phyloP scores from a whole-genome alignment of 2,888 invertebrate genomes.

The Tenthredo distinguenda region DNA sequence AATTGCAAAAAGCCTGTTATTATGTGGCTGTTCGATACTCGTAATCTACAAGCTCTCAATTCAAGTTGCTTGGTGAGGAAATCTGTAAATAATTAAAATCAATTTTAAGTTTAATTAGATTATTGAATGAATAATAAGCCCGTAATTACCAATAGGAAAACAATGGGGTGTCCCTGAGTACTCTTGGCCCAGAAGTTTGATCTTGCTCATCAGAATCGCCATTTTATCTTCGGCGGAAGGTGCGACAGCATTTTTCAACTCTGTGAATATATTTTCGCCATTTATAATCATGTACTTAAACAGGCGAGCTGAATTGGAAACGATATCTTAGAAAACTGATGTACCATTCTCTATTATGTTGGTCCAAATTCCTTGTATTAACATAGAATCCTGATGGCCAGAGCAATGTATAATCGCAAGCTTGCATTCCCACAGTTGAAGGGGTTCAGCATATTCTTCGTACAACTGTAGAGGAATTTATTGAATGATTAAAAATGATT shows the following conservation, averaged over 20 bases:
- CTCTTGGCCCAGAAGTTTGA: conserved; percentile 87
- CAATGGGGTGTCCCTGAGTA: conserved; percentile 92
- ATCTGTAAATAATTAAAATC: conserved; percentile 78
- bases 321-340: background rate
- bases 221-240: conserved; percentile 82
- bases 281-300: conserved; percentile 17
- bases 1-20: conserved; percentile 88
- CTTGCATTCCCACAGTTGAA: conserved; percentile 95
- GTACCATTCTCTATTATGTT: conserved; percentile 85
- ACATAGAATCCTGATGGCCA: conserved; percentile 91
- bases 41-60: conserved; percentile 87
- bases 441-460: conserved; percentile 94
- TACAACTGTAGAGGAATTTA: conserved; percentile 83
- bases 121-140: background rate
- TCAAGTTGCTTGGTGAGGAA: conserved; percentile 90
- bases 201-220: conserved; percentile 86
- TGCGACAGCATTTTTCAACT: conserved; percentile 79
- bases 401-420: conserved; percentile 97
- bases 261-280: conserved; percentile 71
- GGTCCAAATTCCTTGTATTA: conserved; percentile 95
- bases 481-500: conserved; percentile 55
- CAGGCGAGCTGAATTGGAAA: background rate
- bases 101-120: background rate
- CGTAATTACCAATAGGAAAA: conserved; percentile 89
- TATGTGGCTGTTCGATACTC: conserved; percentile 87